A percentile compares a stretch with the other conserved stretches of the same genome.
These are phyloP conservation scores for Gymnopithys bicolor DNA, from an alignment of 2,797 vertebrate genomes.

Conservation along the genomic window DNA sequence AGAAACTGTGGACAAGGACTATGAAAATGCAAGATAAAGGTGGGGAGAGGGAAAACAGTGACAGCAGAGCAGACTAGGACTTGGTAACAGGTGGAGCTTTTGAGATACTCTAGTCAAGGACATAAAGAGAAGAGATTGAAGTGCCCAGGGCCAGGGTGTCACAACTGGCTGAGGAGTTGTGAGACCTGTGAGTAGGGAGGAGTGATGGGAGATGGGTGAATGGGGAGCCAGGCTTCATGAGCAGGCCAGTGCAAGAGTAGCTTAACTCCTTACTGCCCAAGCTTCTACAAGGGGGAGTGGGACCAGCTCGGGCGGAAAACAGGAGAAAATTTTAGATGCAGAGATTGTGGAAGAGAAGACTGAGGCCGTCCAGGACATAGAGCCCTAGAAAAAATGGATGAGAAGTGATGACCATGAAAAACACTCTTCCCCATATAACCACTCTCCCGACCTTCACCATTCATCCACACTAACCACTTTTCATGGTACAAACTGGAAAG, in stretches of 20 bases:
- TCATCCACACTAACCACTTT: neutral
- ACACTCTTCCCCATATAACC: neutral
- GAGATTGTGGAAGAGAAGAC: neutral
- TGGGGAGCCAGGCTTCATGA: neutral
- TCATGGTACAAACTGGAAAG: neutral
- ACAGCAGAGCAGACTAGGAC: neutral
- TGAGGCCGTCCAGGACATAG: neutral
- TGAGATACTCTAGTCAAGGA: neutral
- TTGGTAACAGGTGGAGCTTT: neutral
- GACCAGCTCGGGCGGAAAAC: accelerated
- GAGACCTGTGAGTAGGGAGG: neutral
- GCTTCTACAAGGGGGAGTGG: accelerated
- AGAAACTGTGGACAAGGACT: neutral
- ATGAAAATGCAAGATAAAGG: neutral
- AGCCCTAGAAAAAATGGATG: neutral
- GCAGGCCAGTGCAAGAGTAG: accelerated
- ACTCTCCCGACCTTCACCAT: neutral
- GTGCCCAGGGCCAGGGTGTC: accelerated
- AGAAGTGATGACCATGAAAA: neutral
- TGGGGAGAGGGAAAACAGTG: neutral
- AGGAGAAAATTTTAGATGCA: neutral
- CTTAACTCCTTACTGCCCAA: neutral
- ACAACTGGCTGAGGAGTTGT: neutral
- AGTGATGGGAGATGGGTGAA: neutral
- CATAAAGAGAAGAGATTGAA: neutral